A percentile compares a stretch with the other conserved stretches of the same genome.
phyloP scores from a whole-genome alignment of 2,113 vertebrate genomes.

The Mastomys coucha region DNA sequence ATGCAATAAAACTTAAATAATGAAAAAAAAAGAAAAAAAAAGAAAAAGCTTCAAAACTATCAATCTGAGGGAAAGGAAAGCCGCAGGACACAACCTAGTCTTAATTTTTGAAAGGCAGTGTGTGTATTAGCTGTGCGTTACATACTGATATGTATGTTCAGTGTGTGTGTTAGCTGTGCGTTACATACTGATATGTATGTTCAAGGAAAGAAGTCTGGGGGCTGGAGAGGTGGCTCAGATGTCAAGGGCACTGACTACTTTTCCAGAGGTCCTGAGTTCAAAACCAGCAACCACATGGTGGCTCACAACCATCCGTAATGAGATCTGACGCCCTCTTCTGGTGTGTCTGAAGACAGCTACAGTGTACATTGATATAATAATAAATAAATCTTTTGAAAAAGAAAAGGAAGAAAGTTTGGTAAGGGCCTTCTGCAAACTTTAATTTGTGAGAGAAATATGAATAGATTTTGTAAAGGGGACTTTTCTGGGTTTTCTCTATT shows the following conservation, averaged over 20 bases:
- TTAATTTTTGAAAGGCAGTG: background rate
- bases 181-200: background rate
- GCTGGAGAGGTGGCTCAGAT: too few species aligned
- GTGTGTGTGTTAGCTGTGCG: background rate
- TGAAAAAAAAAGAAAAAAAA: too few species aligned
- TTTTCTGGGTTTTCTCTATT: background rate
- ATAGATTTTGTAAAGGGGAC: background rate
- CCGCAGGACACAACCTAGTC: background rate
- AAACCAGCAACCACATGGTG: too few species aligned
- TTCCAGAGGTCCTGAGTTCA: too few species aligned
- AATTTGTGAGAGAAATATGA: background rate
- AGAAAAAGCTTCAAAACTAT: conserved; percentile 11
- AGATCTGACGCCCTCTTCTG: too few species aligned
- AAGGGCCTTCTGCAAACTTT: background rate
- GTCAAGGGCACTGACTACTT: too few species aligned
- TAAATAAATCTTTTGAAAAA: too few species aligned
- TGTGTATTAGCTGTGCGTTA: background rate
- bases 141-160: background rate
- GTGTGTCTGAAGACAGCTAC: too few species aligned
- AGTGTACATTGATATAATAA: too few species aligned
- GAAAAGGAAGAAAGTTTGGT: background rate
- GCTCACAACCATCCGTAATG: too few species aligned
- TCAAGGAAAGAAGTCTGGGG: too few species aligned
- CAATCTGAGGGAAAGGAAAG: background rate
- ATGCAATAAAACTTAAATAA: too few species aligned